Evolutionary conservation across 2,888 invertebrate genomes (phyloP).

Genomic region (Phyto melanocephala): DNA sequence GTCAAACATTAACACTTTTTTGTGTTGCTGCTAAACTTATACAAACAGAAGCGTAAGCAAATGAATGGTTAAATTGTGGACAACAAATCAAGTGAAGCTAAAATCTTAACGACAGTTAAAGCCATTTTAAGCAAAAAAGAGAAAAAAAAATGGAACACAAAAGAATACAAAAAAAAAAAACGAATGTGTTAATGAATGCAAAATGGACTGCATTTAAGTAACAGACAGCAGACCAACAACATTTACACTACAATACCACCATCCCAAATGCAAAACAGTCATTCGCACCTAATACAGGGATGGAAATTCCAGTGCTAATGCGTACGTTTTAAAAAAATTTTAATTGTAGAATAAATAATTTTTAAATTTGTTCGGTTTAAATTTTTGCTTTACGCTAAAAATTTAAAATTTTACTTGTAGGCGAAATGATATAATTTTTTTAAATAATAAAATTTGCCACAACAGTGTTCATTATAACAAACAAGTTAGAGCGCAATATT

Average conservation of each 20-base stretch:
- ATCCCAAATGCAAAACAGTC: constrained; percentile 8
- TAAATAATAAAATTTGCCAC: too few relatives aligned
- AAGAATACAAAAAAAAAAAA: constrained; percentile 37
- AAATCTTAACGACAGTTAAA: constrained; percentile 41
- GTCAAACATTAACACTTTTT: constrained; percentile 63
- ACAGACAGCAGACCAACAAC: constrained; percentile 21
- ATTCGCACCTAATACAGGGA: constrained; percentile 23
- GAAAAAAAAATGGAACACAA: background rate
- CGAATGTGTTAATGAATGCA: constrained; percentile 61
- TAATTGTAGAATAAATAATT: too few relatives aligned
- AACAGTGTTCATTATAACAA: too few relatives aligned
- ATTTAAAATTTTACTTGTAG: too few relatives aligned
- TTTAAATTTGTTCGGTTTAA: too few relatives aligned
- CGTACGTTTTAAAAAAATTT: too few relatives aligned
- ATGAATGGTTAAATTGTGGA: constrained; percentile 48
- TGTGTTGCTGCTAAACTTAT: constrained; percentile 1
- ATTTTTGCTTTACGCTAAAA: too few relatives aligned
- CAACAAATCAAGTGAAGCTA: constrained; percentile 58
- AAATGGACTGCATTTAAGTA: constrained; percentile 49
- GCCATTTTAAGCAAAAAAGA: background rate
- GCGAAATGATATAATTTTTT: too few relatives aligned
- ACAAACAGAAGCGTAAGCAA: constrained; percentile 62
- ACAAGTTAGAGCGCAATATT: too few relatives aligned
- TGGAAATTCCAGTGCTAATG: background rate
- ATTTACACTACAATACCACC: constrained; percentile 5